Evolutionary conservation across 2,888 invertebrate genomes (phyloP).

Genomic region (Dryococelus australis): DNA sequence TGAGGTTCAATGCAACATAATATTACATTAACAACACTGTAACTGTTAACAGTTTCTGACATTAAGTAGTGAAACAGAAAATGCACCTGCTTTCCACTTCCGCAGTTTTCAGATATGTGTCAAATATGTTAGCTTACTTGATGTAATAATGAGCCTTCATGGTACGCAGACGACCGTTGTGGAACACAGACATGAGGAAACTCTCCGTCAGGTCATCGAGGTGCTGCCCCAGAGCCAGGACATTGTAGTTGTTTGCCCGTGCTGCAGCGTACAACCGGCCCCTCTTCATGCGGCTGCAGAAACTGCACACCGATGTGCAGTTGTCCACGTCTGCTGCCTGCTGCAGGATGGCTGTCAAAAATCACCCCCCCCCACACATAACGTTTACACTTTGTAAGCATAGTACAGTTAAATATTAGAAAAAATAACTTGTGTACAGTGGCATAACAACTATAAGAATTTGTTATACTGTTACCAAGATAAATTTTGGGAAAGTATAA

Average conservation of each 20-base stretch:
- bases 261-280: conserved; percentile 80
- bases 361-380: conserved; percentile 28
- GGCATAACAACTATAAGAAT: not conserved
- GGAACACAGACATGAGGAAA: conserved; percentile 82
- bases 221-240: conserved; percentile 87
- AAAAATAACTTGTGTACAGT: not conserved
- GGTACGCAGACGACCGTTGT: conserved; percentile 78
- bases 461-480: no score
- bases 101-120: no score
- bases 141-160: conserved; percentile 83
- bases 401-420: no score
- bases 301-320: conserved; percentile 69
- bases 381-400: no score
- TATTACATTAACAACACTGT: no score
- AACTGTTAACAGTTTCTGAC: no score
- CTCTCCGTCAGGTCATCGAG: conserved; percentile 84
- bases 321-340: conserved; percentile 58
- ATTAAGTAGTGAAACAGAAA: no score
- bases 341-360: conserved; percentile 61
- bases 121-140: conserved; percentile 60
- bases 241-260: conserved; percentile 80
- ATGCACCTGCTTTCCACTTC: no score
- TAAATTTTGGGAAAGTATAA: no score
- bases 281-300: conserved; percentile 75
- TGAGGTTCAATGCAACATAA: no score